Evolutionary conservation across 2,113 vertebrate species (phyloP).

Genomic region (Corythornis cristatus): DNA sequence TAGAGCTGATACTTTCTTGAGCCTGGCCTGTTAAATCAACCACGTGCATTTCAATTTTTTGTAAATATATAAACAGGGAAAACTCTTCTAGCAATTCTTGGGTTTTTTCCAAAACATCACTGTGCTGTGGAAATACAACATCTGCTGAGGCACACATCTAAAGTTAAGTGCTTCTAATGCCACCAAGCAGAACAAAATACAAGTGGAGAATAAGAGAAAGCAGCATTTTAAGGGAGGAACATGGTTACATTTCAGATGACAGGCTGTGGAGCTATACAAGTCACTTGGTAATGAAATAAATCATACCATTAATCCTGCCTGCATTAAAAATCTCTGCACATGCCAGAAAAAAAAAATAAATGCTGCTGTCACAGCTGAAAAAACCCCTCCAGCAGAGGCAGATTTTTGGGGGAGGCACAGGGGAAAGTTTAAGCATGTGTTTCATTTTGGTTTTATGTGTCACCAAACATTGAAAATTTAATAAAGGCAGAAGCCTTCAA

Average conservation of each 20-base stretch:
- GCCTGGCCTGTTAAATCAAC: not conserved
- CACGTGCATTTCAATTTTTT: not conserved
- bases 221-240: not conserved
- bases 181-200: not conserved
- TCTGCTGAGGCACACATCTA: not conserved
- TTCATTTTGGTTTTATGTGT: not conserved
- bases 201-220: not conserved
- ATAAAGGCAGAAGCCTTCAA: not conserved
- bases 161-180: not conserved
- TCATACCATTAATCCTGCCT: not conserved
- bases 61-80: not conserved
- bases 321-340: not conserved
- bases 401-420: not conserved
- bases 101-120: not conserved
- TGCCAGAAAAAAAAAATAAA: not conserved
- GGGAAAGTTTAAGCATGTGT: not conserved
- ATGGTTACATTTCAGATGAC: not conserved
- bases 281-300: not conserved
- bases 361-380: not conserved
- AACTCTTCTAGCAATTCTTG: not conserved
- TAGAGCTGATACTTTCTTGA: not conserved
- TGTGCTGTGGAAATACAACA: conserved; percentile 16
- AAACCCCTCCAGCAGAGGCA: not conserved
- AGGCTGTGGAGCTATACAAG: not conserved
- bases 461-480: not conserved